A percentile compares a stretch with the other conserved stretches of the same genome.
Conservation (phyloP, 2,113 vertebrate genomes). For the Corythoichthys haematopterus region DNA sequence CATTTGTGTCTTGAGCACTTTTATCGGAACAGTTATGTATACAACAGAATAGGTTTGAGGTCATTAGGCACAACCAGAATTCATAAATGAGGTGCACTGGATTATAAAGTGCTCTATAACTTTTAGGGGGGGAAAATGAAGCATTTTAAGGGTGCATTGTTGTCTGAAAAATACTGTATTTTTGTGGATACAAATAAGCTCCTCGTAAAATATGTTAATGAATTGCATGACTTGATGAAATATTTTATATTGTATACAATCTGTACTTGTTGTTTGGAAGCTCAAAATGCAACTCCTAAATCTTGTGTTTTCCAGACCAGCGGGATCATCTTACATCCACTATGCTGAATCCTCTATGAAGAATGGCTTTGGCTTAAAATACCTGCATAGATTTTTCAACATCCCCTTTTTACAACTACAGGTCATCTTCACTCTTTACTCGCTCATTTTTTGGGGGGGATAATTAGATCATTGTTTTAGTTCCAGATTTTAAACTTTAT, state of each 20-base stretch:
- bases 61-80: too few species aligned
- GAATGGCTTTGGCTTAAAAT: slow-evolving; percentile 96
- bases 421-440: slow-evolving; percentile 61
- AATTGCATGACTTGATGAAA: neutral
- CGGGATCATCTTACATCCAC: slow-evolving; percentile 91
- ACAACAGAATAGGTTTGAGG: too few species aligned
- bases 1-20: too few species aligned
- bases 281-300: neutral
- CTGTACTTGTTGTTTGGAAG: neutral
- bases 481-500: neutral
- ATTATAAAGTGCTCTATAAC: too few species aligned
- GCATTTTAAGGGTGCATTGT: too few species aligned
- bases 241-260: neutral
- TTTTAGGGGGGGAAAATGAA: too few species aligned
- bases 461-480: neutral
- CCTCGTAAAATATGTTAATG: neutral
- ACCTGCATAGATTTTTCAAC: slow-evolving; percentile 96
- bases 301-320: slow-evolving; percentile 73
- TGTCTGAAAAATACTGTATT: too few species aligned
- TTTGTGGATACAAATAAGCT: too few species aligned
- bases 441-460: neutral
- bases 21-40: too few species aligned
- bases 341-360: slow-evolving; percentile 98
- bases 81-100: too few species aligned
- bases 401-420: slow-evolving; percentile 97